These are phyloP conservation scores for Mobula birostris DNA, from an alignment of 2,113 vertebrate genomes.

Conservation along the genomic window DNA sequence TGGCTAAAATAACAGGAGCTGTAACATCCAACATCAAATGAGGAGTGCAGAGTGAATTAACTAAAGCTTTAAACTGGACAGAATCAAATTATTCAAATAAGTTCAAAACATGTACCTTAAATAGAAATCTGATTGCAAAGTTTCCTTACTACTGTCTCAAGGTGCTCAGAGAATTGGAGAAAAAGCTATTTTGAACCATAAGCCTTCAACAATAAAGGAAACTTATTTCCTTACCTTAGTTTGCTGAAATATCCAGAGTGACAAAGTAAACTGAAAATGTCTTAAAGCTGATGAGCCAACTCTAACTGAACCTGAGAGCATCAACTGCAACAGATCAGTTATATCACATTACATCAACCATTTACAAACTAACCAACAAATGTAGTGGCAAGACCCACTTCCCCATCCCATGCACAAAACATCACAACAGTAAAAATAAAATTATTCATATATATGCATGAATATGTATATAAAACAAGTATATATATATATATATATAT, in stretches of 20 bases:
- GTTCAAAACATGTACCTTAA: background rate
- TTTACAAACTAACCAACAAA: constrained; percentile 32
- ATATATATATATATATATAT: background rate
- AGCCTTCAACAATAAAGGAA: constrained; percentile 20
- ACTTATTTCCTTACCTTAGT: constrained; percentile 24
- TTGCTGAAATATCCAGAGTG: background rate
- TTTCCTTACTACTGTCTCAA: background rate
- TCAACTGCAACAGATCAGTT: background rate
- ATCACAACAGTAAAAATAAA: constrained; percentile 32
- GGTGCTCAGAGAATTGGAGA: background rate
- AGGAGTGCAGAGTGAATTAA: background rate
- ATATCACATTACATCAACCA: constrained; percentile 14
- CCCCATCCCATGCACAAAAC: constrained; percentile 10
- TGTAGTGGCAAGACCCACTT: constrained; percentile 26
- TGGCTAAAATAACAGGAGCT: background rate
- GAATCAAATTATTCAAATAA: background rate
- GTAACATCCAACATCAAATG: background rate
- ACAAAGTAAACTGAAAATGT: background rate
- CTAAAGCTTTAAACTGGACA: background rate
- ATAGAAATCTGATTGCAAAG: background rate
- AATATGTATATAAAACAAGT: constrained; percentile 22
- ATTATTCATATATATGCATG: constrained; percentile 21
- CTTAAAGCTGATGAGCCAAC: background rate
- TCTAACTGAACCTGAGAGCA: constrained; percentile 29
- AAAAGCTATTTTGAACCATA: background rate